Evolutionary conservation across 2,888 invertebrate genomes (phyloP), one percentile per base, ranked within the genome.

Genomic region (Morpho helenor): DNA sequence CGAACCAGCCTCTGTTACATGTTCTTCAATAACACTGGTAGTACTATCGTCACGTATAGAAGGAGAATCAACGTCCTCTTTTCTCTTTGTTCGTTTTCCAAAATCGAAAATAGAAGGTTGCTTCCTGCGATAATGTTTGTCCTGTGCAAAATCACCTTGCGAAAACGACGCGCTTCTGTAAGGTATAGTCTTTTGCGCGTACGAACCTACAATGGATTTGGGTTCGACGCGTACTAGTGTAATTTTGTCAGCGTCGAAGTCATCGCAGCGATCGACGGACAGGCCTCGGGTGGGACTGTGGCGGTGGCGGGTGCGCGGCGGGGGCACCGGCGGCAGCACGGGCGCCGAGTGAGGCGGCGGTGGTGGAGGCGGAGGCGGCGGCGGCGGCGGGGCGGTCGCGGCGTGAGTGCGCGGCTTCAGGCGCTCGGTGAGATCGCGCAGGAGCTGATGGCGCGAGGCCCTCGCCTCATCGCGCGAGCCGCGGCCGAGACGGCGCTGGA

Each of bases 131-230:
- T 84, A 87, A 62, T 87, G 79, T 61, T 87, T 86, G 64, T 94
- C 93, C 56, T 93, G 93, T 0, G 93, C 90, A 72, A 94, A 95
- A 79, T 97, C 96, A 63, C 96, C 96, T 83, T 97, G 96, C 0
- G 97, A 96, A 75, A 97, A 97, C 7, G 97, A 97, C 7, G 96
- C 96, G 74, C 96, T 96, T 45, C 97, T 93, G 76, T 94, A 95
- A 2, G 96, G 96, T 69, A 94, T 93, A 62, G 93, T 92, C 73
- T 93, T 92, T 72, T 93, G 93, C 10, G 92, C 91, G 73, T 93
- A 93, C 0, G 93, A 92, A 40, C 93, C 93, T 50, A 93, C 88
- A 39, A 93, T 91, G 2, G 92, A 91, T 59, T 93, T 89, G 5
- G 93, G 91, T 71, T 94, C 93, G 52, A 93, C 91, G 67, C 92